Evolutionary conservation across 2,113 vertebrate species (phyloP), one percentile per base, ranked within the genome.

Genomic region (Bucco capensis): DNA sequence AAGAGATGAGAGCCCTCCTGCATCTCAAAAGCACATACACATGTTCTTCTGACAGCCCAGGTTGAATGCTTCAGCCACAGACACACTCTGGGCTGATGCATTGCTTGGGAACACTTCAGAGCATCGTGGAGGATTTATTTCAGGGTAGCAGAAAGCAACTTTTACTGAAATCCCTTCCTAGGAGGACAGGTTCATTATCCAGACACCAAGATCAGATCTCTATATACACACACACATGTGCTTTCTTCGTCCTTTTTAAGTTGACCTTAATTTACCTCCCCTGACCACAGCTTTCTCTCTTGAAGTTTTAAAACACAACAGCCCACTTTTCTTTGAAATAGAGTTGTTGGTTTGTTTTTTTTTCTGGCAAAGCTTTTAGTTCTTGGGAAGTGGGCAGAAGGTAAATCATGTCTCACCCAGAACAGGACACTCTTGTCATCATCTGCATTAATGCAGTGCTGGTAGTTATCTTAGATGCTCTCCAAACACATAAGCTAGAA

Each of bases 261-360:
- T 22, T 66, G 84, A 87, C 90, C 90, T 95, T 23, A 79, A 50
- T 66, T 93, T 35, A 92, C 78, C 82, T 89, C 62, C 71, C 53
- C n/a, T 74, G 64, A 30, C 33, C 46, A 49, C 81, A 84, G 53
- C 19, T 22, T 67, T 44, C 40, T 54, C 61, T 44, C 28, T 61
- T 38, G 27, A 21, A 31, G 24, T 3, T 84, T 66, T 61, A 42
- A 75, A 75, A 82, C 47, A 42, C 1, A 19, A 64, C 19, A 76
- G n/a, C 53, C 22, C 58, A 7, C 9, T 50, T 88, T 72, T 50
- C 77, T 76, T 84, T 19, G 9, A 85, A 79, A 86, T 12, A 57
- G 33, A 46, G 23, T 18, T n/a, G n/a, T n/a, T n/a, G n/a, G n/a
- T n/a, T n/a, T n/a, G n/a, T n/a, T n/a, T n/a, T n/a, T n/a, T n/a